Conservation (phyloP, 2,797 vertebrate species). For the Cuniculus paca region DNA sequence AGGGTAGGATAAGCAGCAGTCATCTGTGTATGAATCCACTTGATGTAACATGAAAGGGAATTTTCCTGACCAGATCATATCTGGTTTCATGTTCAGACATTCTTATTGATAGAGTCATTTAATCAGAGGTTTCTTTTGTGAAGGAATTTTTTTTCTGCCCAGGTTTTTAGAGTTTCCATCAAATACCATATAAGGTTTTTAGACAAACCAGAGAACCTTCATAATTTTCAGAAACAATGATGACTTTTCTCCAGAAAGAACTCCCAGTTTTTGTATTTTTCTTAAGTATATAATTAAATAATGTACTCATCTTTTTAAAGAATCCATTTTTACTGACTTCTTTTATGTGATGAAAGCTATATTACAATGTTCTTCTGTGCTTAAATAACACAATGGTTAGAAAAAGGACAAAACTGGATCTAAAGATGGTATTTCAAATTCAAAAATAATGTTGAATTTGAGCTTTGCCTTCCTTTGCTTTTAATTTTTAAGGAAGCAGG, state of each 20-base stretch:
- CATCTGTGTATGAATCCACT: constrained; percentile 48
- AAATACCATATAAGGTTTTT: constrained; percentile 51
- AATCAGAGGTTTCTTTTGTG: constrained; percentile 69
- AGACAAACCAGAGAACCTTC: constrained; percentile 28
- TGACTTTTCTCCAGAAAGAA: constrained; percentile 43
- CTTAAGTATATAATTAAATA: constrained; percentile 30
- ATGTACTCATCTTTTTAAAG: constrained; percentile 24
- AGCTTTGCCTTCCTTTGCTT: neutral
- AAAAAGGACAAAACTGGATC: constrained; percentile 32
- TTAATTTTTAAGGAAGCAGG: constrained; percentile 45
- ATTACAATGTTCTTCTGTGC: neutral
- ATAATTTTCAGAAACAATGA: constrained; percentile 56
- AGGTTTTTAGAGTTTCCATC: constrained; percentile 56
- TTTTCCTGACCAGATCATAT: constrained; percentile 67
- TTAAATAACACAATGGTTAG: constrained; percentile 29
- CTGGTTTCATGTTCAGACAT: constrained; percentile 77
- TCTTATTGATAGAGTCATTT: constrained; percentile 75
- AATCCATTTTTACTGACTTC: neutral
- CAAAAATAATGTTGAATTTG: constrained; percentile 34
- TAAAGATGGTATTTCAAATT: constrained; percentile 51
- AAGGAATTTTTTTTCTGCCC: constrained; percentile 34
- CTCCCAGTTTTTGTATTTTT: constrained; percentile 37
- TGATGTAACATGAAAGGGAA: constrained; percentile 77
- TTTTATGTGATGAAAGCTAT: constrained; percentile 50
- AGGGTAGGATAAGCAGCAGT: constrained; percentile 5